A percentile compares a stretch with the other conserved stretches of the same genome.
Evolutionary conservation across 2,888 invertebrate species (phyloP).

Genomic region (Cheilosia vulpina): DNA sequence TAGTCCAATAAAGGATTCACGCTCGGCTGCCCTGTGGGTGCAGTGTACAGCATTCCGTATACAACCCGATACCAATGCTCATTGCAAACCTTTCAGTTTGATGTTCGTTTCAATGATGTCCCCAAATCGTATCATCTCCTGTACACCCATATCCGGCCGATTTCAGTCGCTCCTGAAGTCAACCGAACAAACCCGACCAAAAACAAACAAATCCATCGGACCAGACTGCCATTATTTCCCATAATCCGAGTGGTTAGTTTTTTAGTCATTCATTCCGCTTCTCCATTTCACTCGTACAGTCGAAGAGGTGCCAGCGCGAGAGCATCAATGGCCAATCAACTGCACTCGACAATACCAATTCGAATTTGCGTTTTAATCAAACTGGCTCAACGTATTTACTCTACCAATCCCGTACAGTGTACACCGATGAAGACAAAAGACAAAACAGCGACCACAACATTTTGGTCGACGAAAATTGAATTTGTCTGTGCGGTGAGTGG

Average conservation of each 20-base stretch:
- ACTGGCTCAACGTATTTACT: constrained; percentile 82
- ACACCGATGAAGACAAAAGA: constrained; percentile 70
- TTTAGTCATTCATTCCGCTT: constrained; percentile 2
- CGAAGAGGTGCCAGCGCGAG: constrained; percentile 81
- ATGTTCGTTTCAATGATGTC: constrained; percentile 1
- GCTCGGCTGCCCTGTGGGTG: not conserved
- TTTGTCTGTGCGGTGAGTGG: constrained; percentile 80
- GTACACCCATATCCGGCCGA: constrained; percentile 1
- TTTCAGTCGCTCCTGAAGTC: constrained; percentile 4
- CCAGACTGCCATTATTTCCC: constrained; percentile 40
- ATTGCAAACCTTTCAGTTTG: not conserved
- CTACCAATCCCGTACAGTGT: constrained; percentile 81
- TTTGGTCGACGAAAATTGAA: constrained; percentile 83
- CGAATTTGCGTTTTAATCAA: constrained; percentile 81
- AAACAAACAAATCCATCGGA: constrained; percentile 39
- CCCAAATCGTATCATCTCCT: not conserved
- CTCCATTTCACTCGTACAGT: constrained; percentile 76
- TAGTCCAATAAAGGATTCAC: constrained; percentile 1
- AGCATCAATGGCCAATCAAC: constrained; percentile 78
- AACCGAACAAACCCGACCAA: constrained; percentile 26
- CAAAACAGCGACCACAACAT: constrained; percentile 73
- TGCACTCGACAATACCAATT: constrained; percentile 80
- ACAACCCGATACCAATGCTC: not conserved
- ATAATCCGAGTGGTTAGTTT: constrained; percentile 22
- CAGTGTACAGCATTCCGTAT: not conserved